These are phyloP conservation scores for Myotis planiceps DNA, from an alignment of 2,797 vertebrate genomes.

Conservation along the genomic window DNA sequence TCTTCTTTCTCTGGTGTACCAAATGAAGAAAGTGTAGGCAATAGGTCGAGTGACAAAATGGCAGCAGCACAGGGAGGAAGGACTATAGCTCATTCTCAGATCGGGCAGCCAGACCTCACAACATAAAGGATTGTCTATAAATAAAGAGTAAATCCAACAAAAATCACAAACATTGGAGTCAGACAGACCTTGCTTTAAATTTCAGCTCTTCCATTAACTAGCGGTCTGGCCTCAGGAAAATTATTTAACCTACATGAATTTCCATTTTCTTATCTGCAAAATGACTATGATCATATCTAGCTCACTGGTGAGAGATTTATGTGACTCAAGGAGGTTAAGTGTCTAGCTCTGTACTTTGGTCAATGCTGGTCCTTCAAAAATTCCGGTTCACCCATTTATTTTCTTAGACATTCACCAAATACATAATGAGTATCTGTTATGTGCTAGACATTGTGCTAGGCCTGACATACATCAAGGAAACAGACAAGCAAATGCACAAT, in stretches of 20 bases:
- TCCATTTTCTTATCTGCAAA: slow-evolving; percentile 54
- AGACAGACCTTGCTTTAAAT: neutral
- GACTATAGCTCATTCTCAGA: neutral
- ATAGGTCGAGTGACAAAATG: neutral
- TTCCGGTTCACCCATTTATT: neutral
- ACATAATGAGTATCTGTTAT: neutral
- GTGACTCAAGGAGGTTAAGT: neutral
- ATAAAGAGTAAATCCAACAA: neutral
- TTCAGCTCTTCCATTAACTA: neutral
- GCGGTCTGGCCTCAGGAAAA: slow-evolving; percentile 14
- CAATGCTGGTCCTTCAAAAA: neutral
- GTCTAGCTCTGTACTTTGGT: neutral
- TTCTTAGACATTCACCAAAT: slow-evolving; percentile 8
- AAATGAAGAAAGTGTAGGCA: neutral
- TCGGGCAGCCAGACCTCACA: neutral
- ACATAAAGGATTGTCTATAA: neutral
- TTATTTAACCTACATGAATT: slow-evolving; percentile 53
- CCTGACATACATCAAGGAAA: neutral
- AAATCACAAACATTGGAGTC: neutral
- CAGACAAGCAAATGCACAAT: slow-evolving; percentile 16
- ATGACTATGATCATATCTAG: neutral
- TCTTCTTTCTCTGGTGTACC: neutral
- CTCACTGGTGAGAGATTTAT: neutral
- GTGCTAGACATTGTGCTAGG: neutral
- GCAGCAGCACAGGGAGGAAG: neutral